These are phyloP conservation scores for Chionoecetes opilio DNA, from an alignment of 1,140 invertebrate species.

Conservation along the genomic window DNA sequence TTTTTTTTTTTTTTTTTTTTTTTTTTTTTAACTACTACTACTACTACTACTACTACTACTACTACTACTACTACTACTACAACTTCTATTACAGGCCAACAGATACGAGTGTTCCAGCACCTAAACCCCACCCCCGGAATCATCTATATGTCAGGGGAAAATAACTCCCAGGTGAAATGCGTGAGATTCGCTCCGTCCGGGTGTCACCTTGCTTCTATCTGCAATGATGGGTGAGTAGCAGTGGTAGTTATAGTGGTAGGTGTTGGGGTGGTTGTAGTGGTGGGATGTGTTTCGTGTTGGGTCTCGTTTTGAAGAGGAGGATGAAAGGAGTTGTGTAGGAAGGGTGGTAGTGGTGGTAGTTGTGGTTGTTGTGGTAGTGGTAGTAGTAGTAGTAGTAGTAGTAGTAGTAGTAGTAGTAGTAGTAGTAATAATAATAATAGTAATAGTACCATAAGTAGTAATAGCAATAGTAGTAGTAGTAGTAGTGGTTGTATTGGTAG, in stretches of 20 bases:
- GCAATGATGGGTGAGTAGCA: constrained; percentile 85
- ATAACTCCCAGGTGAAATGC: constrained; percentile 82
- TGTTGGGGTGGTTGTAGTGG: too few species aligned
- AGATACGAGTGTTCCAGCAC: constrained; percentile 83
- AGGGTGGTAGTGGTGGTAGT: too few species aligned
- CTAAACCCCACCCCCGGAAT: constrained; percentile 85
- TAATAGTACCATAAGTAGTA: too few species aligned
- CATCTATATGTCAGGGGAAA: constrained; percentile 86
- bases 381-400: too few species aligned
- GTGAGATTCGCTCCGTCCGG: constrained; percentile 82
- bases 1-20: too few species aligned
- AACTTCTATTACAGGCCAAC: constrained; percentile 68
- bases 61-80: constrained; percentile 57
- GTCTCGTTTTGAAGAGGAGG: not conserved
- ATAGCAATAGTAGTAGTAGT: too few species aligned
- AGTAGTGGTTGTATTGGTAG: too few species aligned
- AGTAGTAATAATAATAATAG: too few species aligned
- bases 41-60: constrained; percentile 47
- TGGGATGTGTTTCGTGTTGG: too few species aligned
- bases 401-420: too few species aligned
- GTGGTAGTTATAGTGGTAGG: not conserved
- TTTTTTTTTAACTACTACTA: constrained; percentile 45
- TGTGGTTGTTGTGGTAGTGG: too few species aligned
- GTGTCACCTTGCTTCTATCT: constrained; percentile 84
- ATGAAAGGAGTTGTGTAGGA: not conserved